Conservation (phyloP, 23 tunicate species). For the Diplosoma virens region DNA sequence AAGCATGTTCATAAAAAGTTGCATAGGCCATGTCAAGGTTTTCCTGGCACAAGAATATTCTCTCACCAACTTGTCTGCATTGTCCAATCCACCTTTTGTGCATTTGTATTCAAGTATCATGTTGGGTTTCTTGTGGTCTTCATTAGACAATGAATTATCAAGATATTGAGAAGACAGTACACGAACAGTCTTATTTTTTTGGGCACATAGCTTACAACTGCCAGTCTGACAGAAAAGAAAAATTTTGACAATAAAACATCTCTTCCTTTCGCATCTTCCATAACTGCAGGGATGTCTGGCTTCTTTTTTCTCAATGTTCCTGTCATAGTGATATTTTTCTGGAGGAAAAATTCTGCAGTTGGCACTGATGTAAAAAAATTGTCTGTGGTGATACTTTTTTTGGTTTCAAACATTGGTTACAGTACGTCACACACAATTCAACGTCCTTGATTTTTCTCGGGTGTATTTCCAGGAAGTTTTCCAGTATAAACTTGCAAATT, state of each 20-base stretch:
- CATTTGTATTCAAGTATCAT: slow-evolving; percentile 14
- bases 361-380: slow-evolving; percentile 32
- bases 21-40: slow-evolving; percentile 8
- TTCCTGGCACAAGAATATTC: slow-evolving; percentile 32
- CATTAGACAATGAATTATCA: slow-evolving; percentile 31
- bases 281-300: slow-evolving; percentile 23
- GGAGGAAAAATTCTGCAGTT: slow-evolving; percentile 18
- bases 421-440: slow-evolving; percentile 23
- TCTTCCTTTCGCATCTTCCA: slow-evolving; percentile 20
- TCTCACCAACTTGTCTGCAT: slow-evolving; percentile 40
- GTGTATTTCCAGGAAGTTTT: slow-evolving; percentile 7
- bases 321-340: slow-evolving; percentile 25
- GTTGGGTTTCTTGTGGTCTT: slow-evolving; percentile 29
- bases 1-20: slow-evolving; percentile 29
- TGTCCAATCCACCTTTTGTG: neutral
- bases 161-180: slow-evolving; percentile 23
- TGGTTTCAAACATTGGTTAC: slow-evolving; percentile 29
- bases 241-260: slow-evolving; percentile 22
- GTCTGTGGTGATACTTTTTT: slow-evolving; percentile 23
- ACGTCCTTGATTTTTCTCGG: slow-evolving; percentile 16
- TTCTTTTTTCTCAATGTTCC: slow-evolving; percentile 14
- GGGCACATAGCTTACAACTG: slow-evolving; percentile 25
- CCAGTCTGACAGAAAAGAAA: slow-evolving; percentile 10
- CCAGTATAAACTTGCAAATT: no score
- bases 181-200: slow-evolving; percentile 21